These are phyloP conservation scores for Atta texana DNA, from an alignment of 1,140 invertebrate species.

Conservation along the genomic window DNA sequence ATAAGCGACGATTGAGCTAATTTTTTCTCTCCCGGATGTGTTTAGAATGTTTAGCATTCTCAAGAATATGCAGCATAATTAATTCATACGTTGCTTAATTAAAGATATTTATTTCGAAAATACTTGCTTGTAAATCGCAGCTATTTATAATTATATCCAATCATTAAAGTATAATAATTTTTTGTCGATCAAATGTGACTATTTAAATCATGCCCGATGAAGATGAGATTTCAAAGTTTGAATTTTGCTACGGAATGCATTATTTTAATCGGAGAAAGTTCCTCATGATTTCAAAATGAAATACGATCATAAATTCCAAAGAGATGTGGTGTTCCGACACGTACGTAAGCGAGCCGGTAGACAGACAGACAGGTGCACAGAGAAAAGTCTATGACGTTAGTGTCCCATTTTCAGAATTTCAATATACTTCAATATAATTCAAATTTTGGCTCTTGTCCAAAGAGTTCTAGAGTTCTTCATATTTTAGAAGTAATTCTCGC, in stretches of 20 bases:
- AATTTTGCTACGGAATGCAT: constrained; percentile 6
- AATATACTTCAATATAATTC: neutral
- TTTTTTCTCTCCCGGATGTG: neutral
- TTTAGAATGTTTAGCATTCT: neutral
- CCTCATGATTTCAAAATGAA: constrained; percentile 39
- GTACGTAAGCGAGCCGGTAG: neutral
- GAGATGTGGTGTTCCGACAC: constrained; percentile 14
- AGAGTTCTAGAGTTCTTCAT: neutral
- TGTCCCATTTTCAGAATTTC: constrained; percentile 17
- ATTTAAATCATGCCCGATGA: neutral
- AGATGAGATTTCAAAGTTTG: neutral
- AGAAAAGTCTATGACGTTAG: constrained; percentile 9
- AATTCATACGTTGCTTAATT: neutral
- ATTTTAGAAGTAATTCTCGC: neutral
- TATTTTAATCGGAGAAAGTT: constrained; percentile 60
- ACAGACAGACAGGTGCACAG: constrained; percentile 14
- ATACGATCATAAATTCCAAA: constrained; percentile 58
- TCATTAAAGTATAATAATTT: neutral
- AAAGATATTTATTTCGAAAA: neutral
- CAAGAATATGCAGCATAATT: neutral
- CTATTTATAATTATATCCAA: neutral
- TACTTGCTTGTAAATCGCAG: neutral
- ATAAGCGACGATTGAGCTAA: neutral
- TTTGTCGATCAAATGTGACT: neutral
- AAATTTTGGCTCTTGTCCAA: neutral